Conservation (phyloP, 1,140 invertebrate species). For the Subanguina moxae region DNA sequence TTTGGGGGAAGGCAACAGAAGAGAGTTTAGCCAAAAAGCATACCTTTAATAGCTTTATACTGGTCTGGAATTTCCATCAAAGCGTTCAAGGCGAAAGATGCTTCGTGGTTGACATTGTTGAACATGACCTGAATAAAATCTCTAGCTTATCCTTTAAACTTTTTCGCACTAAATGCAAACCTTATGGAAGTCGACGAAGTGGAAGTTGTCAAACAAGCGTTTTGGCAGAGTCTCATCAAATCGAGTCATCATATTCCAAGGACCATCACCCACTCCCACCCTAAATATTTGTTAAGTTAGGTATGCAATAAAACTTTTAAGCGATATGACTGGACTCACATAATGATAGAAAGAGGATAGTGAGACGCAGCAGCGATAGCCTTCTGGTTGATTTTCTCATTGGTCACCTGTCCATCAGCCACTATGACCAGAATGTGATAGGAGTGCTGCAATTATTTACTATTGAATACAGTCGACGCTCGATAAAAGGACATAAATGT, state of each 20-base stretch:
- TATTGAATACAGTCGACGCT: no score
- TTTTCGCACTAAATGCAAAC: slow-evolving; percentile 39
- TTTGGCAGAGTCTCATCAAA: slow-evolving; percentile 64
- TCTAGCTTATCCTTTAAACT: slow-evolving; percentile 26
- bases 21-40: no score
- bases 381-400: slow-evolving; percentile 62
- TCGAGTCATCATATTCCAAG: slow-evolving; percentile 64
- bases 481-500: no score
- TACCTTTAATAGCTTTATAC: slow-evolving; percentile 62
- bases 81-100: slow-evolving; percentile 62
- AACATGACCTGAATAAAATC: slow-evolving; percentile 53
- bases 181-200: slow-evolving; percentile 65
- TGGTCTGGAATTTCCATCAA: slow-evolving; percentile 65
- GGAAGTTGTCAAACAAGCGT: slow-evolving; percentile 65
- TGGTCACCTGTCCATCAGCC: slow-evolving; percentile 58
- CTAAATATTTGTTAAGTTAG: slow-evolving; percentile 20
- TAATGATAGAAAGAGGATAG: slow-evolving; percentile 65
- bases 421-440: slow-evolving; percentile 59
- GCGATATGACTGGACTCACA: slow-evolving; percentile 48
- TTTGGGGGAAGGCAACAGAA: no score
- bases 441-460: slow-evolving; percentile 46
- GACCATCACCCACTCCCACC: slow-evolving; percentile 66
- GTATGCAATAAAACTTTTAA: neutral
- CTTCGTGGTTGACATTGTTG: slow-evolving; percentile 62
- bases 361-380: slow-evolving; percentile 65